Conservation (phyloP, 2,888 invertebrate species). For the Brachyptera putata region DNA sequence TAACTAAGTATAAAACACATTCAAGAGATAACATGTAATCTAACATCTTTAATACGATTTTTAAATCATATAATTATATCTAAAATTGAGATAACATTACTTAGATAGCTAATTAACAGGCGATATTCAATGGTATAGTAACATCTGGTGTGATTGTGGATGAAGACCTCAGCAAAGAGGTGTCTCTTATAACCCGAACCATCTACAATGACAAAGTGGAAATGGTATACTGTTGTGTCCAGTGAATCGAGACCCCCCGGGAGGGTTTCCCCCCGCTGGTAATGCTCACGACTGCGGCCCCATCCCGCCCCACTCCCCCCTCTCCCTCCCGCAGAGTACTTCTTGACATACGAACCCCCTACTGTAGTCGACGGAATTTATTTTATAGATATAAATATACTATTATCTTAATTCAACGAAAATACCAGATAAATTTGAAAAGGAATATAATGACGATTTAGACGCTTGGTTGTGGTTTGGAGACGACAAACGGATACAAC, state of each 20-base stretch:
- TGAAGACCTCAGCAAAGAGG: too few species aligned
- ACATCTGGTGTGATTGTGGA: too few species aligned
- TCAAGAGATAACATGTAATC: too few species aligned
- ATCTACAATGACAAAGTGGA: slow-evolving; percentile 27
- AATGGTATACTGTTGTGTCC: slow-evolving; percentile 18
- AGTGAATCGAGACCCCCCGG: slow-evolving; percentile 20
- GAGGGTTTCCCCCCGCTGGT: slow-evolving; percentile 15
- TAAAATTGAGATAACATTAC: too few species aligned
- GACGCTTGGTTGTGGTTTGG: slow-evolving; percentile 3
- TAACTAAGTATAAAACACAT: too few species aligned
- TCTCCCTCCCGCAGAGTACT: background rate
- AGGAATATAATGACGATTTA: too few species aligned
- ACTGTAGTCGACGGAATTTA: background rate
- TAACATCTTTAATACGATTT: too few species aligned
- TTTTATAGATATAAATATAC: background rate
- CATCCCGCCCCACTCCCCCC: background rate
- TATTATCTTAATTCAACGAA: background rate
- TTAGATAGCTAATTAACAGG: too few species aligned
- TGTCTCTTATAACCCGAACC: too few species aligned
- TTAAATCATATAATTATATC: too few species aligned
- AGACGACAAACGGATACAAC: background rate
- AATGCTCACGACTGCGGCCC: slow-evolving; percentile 7
- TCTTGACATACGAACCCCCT: background rate
- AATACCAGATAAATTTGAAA: background rate
- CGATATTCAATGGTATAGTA: too few species aligned